phyloP scores from a whole-genome alignment of 1,140 invertebrate species.

The Drosophila setifemur region DNA sequence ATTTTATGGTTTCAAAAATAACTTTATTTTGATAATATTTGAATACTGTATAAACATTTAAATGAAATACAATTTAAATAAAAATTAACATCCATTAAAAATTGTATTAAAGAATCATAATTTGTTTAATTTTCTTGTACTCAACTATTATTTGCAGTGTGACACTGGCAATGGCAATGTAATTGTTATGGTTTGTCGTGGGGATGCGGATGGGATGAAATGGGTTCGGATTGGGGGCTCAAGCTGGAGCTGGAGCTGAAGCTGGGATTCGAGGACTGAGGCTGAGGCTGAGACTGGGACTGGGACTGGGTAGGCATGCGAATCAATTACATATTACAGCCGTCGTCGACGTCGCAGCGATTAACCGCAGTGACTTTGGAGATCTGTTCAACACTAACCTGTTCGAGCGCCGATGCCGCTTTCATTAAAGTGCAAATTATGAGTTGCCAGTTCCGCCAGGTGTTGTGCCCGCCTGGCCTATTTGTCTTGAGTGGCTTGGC shows the following conservation, averaged over 20 bases:
- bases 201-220: slow-evolving; percentile 14
- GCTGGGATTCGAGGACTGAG: background rate
- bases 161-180: slow-evolving; percentile 45
- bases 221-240: background rate
- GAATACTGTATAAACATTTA: too few relatives aligned
- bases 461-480: slow-evolving; percentile 73
- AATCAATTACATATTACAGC: slow-evolving; percentile 73
- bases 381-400: slow-evolving; percentile 63
- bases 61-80: too few relatives aligned
- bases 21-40: too few relatives aligned
- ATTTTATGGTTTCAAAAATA: too few relatives aligned
- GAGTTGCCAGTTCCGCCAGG: slow-evolving; percentile 79
- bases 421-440: slow-evolving; percentile 81
- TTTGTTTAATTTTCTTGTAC: too few relatives aligned
- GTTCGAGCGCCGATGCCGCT: slow-evolving; percentile 60
- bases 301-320: slow-evolving; percentile 46
- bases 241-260: background rate
- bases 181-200: slow-evolving; percentile 74
- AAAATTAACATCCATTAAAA: too few relatives aligned
- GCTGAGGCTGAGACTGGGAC: too few relatives aligned
- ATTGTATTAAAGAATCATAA: too few relatives aligned
- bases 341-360: slow-evolving; percentile 59
- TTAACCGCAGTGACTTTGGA: slow-evolving; percentile 79
- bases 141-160: too few relatives aligned
- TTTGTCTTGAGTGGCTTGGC: slow-evolving; percentile 64